Evolutionary conservation across 2,113 vertebrate species (phyloP).

Genomic region (Tichodroma muraria): DNA sequence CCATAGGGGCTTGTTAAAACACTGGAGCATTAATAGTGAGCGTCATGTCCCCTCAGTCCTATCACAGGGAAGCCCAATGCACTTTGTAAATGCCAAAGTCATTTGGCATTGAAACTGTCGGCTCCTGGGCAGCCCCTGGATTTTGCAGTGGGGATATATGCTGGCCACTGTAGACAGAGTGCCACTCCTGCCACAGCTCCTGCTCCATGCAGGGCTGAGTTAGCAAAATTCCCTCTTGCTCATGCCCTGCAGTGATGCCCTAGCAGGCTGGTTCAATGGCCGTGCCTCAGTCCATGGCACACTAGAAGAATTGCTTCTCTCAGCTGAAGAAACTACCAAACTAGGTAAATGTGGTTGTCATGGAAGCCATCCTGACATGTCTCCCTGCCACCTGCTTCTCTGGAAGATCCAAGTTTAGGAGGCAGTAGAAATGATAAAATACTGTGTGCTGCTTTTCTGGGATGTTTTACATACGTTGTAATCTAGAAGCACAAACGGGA

Average conservation of each 20-base stretch:
- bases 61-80: fast-evolving
- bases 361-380: background rate
- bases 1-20: background rate
- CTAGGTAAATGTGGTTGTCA: fast-evolving
- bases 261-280: fast-evolving
- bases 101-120: no score
- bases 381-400: background rate
- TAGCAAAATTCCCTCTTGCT: background rate
- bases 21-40: background rate
- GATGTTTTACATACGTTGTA: background rate
- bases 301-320: background rate
- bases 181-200: background rate
- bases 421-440: background rate
- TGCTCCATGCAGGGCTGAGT: fast-evolving
- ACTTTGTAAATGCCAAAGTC: background rate
- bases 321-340: fast-evolving
- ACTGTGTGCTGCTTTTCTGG: background rate
- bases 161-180: background rate
- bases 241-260: fast-evolving
- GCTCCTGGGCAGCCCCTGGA: background rate
- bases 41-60: fast-evolving
- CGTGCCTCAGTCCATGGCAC: fast-evolving
- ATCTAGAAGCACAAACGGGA: background rate
- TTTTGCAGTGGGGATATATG: background rate
- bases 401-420: background rate